Evolutionary conservation across 2,888 invertebrate genomes (phyloP), one percentile per base, ranked within the genome.

Genomic region (Scaptomyza caliginosa): DNA sequence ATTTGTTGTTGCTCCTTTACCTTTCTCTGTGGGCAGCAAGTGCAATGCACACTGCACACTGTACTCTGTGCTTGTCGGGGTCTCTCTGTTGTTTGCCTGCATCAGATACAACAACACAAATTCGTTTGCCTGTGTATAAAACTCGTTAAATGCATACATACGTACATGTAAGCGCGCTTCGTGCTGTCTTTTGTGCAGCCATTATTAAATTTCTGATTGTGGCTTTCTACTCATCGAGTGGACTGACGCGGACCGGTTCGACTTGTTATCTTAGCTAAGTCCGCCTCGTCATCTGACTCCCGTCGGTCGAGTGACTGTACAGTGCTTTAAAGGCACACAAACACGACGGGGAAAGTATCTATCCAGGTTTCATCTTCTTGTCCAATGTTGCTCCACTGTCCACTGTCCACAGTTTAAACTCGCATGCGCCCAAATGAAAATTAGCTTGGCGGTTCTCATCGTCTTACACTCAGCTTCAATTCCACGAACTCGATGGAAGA

Each of bases 151-250:
- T 89, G 85, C 16, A 8, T 34, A 30, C 7, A 6, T 13, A 30
- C 3, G 2, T 30, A 34, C 4, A n/a, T n/a, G 89, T 86, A 88
- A 89, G 78, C 88, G 88, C 77, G 77, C 68, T 81, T 72, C 67
- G 78, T 73, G 86, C 68, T 74, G 79, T 68, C 77, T 80, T 88
- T 75, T 88, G 82, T 81, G 81, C 82, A 84, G 88, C 85, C 87
- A 89, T 88, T 86, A 89, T 88, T 89, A 76, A 84, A 84, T 88
- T 89, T 88, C 86, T 74, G 89, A 89, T 84, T 88, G 82, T 78
- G 88, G 86, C 84, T 89, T 86, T 89, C 86, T 77, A 83, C 77
- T 81, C 70, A 68, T 86, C 38, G 70, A 52, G 36, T 48, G 46
- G 58, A 39, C 65, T 3, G 50, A 11, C 28, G 60, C 72, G 46